Evolutionary conservation across 1,140 invertebrate genomes (phyloP), one percentile per base, ranked within the genome.

Genomic region (Dendrolimus punctatus): DNA sequence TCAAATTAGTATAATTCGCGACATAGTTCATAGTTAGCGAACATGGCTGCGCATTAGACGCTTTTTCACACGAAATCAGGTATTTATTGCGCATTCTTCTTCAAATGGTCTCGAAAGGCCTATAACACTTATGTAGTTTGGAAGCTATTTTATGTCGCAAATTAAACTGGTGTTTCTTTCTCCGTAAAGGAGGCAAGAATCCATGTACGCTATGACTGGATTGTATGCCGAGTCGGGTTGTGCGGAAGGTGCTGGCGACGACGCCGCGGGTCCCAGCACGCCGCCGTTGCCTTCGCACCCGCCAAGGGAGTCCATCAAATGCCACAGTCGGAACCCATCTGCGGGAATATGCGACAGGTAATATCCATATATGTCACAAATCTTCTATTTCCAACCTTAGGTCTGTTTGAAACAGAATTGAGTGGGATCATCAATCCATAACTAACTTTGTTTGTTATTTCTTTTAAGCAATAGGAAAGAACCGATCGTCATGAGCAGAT

Each of bases 191-290:
- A 90, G 93, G 71, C 93, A 94, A 88, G 93, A 95, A 80, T 94
- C 93, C 63, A 94, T 94, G 93, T 95, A 95, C 79, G 92, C 93
- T 40, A 94, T 95, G 93, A 95, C 93, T 23, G 93, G 93, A n/a
- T 88, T 95, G 9, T 95, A 95, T 73, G 92, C 93, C 46, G 93
- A 94, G 62, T 90, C 90, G 8, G 88, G 90, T 39, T 89, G 88
- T 49, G 85, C 87, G 53, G 90, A 89, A 55, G 80, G 71, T 50
- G 87, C 80, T 48, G 85, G 79, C 56, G 78, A 84, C 53, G 87
- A 87, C 58, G 77, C 62, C 6, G 68, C 73, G 9, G 80, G 66
- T 8, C 72, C 70, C 10, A 80, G 85, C 65, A 68, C 62, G 61
- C 81, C 86, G 7, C 76, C 87, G 51, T 83, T 81, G 49, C 77